Conservation (phyloP, 2,888 invertebrate species). For the Scelioninae gen. 1 region DNA sequence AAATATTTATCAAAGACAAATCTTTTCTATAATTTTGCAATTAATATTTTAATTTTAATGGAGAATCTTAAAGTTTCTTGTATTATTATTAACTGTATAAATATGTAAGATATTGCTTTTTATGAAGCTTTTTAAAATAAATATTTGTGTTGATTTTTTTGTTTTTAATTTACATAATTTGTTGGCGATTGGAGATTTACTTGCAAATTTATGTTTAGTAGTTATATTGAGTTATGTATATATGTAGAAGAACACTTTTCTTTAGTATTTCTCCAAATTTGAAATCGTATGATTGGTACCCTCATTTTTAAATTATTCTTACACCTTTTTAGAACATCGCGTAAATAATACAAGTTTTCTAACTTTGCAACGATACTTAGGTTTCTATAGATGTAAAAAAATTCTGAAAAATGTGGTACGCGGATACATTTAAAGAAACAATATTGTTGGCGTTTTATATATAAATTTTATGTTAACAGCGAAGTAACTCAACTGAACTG, state of each 20-base stretch:
- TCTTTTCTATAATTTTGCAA: not conserved
- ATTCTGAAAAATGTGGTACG: not conserved
- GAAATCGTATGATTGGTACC: constrained; percentile 16
- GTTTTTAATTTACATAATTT: not conserved
- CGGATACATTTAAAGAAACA: not conserved
- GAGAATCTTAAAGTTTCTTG: not conserved
- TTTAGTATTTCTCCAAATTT: constrained; percentile 34
- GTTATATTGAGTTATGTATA: too few relatives aligned
- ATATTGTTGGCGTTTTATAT: constrained; percentile 27
- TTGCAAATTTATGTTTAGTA: too few relatives aligned
- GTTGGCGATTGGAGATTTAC: too few relatives aligned
- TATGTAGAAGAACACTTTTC: constrained; percentile 1
- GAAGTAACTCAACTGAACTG: constrained; percentile 1
- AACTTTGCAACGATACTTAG: constrained; percentile 38
- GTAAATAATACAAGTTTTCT: constrained; percentile 27
- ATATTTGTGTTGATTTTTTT: not conserved
- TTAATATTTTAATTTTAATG: not conserved
- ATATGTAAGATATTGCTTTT: constrained; percentile 1
- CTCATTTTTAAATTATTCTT: constrained; percentile 41
- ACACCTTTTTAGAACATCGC: constrained; percentile 30
- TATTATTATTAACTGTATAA: not conserved
- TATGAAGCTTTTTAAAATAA: not conserved
- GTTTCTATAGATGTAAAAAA: constrained; percentile 17
- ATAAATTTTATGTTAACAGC: not conserved
- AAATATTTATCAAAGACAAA: constrained; percentile 6